Base-by-base conservation (phyloP, 2,888 invertebrate genomes). In the Arrhopalites spinosus region DNA sequence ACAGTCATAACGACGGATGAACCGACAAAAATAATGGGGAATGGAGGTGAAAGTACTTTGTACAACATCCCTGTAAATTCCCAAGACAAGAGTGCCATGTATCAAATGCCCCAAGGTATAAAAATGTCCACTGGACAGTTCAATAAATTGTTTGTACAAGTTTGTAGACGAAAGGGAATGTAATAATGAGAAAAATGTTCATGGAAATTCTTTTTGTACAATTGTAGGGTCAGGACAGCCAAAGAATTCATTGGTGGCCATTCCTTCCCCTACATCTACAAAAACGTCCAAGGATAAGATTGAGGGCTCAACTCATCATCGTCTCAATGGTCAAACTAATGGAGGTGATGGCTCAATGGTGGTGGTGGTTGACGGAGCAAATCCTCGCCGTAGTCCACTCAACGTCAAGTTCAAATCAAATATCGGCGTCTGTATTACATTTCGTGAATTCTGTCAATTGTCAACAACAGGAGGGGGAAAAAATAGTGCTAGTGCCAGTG, bases 341-440 rank as follows among this genome's bases (percentile, higher is more conserved):
- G 63, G 50, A 50, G 25, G 3, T 20, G 25, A 23, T 8, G 20
- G 25, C 3, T 25, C 36, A 36, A 11, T 36, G 36, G 11, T 11
- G 11, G 11, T 36, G 11, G 45, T 68, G 45, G 67, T 47, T 45
- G 45, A 47, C 25, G 5, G 15, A 1, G 43, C 67, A 68, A 68
- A 68, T 68, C 45, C 30, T 20, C 29, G 27, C 8, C 27, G 30
- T 1, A 50, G 15, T 50, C 73, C 73, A 66, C 73, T 69, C 25
- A 74, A 67, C 59, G 66, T 75, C 70, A 69, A 70, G 27, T 75
- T 75, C 30, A 69, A 75, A 50, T 63, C 75, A 25, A 64, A 75
- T 56, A 29, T 70, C 20, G 71, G 71, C 11, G 45, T 56, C 8
- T 71, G 75, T 27, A 71, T 75, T 25, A 75, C 75, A 11, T 75